Evolutionary conservation across 1,140 invertebrate species (phyloP).

Genomic region (Polyergus mexicanus): DNA sequence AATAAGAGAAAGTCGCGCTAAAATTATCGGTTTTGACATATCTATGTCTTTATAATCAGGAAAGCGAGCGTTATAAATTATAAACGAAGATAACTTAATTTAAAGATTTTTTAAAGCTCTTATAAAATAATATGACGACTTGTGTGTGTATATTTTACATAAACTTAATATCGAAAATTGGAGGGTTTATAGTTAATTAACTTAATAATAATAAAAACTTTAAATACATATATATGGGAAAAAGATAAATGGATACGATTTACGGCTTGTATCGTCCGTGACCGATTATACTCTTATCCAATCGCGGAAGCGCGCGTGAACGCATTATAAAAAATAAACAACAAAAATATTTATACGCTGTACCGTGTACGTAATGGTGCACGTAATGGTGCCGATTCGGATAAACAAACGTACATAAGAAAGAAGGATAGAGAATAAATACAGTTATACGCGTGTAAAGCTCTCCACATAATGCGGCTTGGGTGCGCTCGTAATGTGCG

Average conservation of each 20-base stretch:
- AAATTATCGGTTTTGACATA: background rate
- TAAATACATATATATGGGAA: background rate
- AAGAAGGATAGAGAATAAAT: slow-evolving; percentile 43
- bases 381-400: background rate
- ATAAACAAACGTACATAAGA: slow-evolving; percentile 21
- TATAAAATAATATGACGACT: background rate
- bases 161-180: background rate
- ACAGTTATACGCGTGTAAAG: slow-evolving; percentile 38
- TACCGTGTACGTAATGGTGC: background rate
- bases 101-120: background rate
- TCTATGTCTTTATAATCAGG: background rate
- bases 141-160: background rate
- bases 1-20: no score
- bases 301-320: slow-evolving; percentile 30
- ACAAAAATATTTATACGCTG: slow-evolving; percentile 34
- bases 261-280: slow-evolving; percentile 37
- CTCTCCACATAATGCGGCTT: slow-evolving; percentile 25
- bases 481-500: slow-evolving; percentile 13
- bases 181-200: background rate
- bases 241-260: slow-evolving; percentile 32
- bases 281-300: slow-evolving; percentile 1
- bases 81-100: background rate
- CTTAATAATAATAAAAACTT: background rate
- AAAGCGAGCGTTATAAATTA: background rate
- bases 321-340: background rate